Conservation (phyloP, 2,888 invertebrate species). For the Ophraella communa region DNA sequence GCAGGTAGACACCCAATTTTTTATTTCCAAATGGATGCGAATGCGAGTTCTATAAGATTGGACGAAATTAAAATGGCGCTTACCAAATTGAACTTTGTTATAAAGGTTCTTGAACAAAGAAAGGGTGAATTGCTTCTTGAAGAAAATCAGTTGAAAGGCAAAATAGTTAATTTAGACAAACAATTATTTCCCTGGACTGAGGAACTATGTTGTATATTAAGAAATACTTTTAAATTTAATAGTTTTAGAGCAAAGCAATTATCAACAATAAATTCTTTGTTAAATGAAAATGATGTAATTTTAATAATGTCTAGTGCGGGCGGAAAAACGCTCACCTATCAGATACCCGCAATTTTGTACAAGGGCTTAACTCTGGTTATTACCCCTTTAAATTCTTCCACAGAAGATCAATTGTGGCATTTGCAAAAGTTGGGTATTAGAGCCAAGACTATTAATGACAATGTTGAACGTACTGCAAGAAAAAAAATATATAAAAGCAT, state of each 20-base stretch:
- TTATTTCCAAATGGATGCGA: too few species aligned
- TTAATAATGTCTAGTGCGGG: conserved; percentile 91
- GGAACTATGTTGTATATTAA: conserved; percentile 64
- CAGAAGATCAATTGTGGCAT: conserved; percentile 87
- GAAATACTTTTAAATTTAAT: conserved; percentile 71
- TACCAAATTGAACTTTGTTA: too few species aligned
- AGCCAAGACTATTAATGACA: conserved; percentile 74
- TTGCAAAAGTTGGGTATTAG: conserved; percentile 68
- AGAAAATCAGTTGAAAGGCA: too few species aligned
- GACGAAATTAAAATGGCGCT: too few species aligned
- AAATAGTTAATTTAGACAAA: too few species aligned
- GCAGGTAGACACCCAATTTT: too few species aligned
- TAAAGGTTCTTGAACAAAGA: too few species aligned
- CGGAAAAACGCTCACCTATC: conserved; percentile 90
- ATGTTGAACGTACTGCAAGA: conserved; percentile 67
- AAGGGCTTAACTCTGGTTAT: conserved; percentile 75
- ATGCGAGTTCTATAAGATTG: too few species aligned
- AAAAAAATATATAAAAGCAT: conserved; percentile 51
- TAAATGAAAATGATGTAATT: conserved; percentile 80
- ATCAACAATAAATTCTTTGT: conserved; percentile 83
- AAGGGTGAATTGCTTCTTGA: too few species aligned
- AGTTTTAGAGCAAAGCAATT: conserved; percentile 80
- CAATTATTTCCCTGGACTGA: too few species aligned
- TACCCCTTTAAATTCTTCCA: conserved; percentile 85
- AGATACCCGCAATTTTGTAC: conserved; percentile 77